A percentile compares a stretch with the other conserved stretches of the same genome.
These are phyloP conservation scores for Scolopax rusticola DNA, from an alignment of 2,797 vertebrate genomes.

Conservation along the genomic window DNA sequence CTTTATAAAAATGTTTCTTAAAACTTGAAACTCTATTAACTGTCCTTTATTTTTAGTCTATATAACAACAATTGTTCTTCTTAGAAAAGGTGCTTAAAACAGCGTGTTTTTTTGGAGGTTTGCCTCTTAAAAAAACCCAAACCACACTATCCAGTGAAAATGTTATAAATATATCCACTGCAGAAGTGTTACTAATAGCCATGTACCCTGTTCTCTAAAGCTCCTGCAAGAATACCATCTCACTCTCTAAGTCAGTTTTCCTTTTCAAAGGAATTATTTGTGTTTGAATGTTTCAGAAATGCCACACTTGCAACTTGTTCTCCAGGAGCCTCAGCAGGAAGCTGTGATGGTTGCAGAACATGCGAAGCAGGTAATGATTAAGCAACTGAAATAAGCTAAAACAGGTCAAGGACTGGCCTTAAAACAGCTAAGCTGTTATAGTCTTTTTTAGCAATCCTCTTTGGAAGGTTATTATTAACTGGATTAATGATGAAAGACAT, in stretches of 20 bases:
- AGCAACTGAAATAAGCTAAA: constrained; percentile 2
- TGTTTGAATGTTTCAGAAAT: constrained; percentile 73
- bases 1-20: not conserved
- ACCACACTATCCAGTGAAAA: not conserved
- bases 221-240: not conserved
- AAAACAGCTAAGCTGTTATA: constrained; percentile 32
- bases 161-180: not conserved
- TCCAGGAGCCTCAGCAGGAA: constrained; percentile 41
- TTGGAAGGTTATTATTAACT: constrained; percentile 44
- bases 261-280: not conserved
- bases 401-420: constrained; percentile 63
- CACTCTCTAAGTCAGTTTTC: not conserved
- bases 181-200: not conserved
- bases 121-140: not conserved
- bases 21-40: not conserved
- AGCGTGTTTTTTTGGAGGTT: not conserved
- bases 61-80: not conserved
- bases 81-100: not conserved
- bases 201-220: not conserved
- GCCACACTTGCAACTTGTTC: not conserved
- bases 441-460: constrained; percentile 58
- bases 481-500: constrained; percentile 39
- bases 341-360: not conserved
- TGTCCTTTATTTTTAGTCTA: not conserved
- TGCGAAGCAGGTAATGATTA: constrained; percentile 47